A percentile compares a stretch with the other conserved stretches of the same genome.
Conservation (phyloP, 2,888 invertebrate species). For the Tanypteryx hageni region DNA sequence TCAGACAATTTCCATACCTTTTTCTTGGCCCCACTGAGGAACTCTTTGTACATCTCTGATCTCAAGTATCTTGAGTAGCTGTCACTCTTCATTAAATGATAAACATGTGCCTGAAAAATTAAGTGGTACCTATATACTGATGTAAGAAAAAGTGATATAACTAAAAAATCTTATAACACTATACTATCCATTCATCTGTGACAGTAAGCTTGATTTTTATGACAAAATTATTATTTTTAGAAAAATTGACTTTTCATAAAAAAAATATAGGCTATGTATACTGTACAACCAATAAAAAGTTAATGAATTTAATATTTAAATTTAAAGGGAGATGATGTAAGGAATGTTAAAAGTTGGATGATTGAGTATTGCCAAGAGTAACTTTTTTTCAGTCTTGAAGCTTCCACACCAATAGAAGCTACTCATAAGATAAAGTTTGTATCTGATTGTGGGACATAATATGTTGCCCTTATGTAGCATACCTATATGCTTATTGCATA, state of each 20-base stretch:
- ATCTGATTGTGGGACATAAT: too few relatives aligned
- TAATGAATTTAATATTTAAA: not conserved
- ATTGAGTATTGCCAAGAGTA: too few relatives aligned
- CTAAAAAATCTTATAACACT: conserved; percentile 27
- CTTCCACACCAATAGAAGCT: too few relatives aligned
- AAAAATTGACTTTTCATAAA: not conserved
- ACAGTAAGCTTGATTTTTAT: too few relatives aligned
- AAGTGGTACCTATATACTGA: conserved; percentile 72
- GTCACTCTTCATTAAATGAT: conserved; percentile 99
- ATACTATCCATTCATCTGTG: not conserved
- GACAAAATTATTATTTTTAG: too few relatives aligned
- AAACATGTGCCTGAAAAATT: conserved; percentile 92
- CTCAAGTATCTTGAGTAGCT: conserved; percentile 98
- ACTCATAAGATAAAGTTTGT: too few relatives aligned
- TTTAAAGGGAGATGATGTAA: not conserved
- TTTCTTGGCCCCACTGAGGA: conserved; percentile 95
- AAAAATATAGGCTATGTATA: not conserved
- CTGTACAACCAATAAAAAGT: not conserved
- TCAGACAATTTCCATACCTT: conserved; percentile 82
- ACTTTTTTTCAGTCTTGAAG: too few relatives aligned
- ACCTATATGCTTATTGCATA: too few relatives aligned
- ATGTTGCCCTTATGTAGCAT: too few relatives aligned
- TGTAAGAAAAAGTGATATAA: conserved; percentile 69
- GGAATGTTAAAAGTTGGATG: too few relatives aligned
- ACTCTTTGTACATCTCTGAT: conserved; percentile 99